Conservation (phyloP, 2,797 vertebrate species). For the Acridotheres tristis region DNA sequence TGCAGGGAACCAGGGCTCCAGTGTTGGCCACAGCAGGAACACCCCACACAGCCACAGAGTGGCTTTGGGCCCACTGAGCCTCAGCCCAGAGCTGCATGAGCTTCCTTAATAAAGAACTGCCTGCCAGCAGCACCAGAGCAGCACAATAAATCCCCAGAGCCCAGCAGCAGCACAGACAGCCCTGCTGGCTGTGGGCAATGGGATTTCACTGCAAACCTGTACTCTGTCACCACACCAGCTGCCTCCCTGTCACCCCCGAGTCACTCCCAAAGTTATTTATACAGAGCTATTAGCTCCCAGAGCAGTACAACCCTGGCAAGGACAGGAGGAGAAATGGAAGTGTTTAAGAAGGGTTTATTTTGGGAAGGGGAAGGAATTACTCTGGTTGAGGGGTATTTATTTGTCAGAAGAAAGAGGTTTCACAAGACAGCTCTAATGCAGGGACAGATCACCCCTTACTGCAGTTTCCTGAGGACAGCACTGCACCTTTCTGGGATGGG, state of each 20-base stretch:
- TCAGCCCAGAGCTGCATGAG: not conserved
- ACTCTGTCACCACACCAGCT: not conserved
- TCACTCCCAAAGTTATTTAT: not conserved
- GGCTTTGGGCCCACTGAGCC: not conserved
- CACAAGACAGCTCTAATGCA: not conserved
- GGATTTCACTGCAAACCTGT: not conserved
- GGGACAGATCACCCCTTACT: not conserved
- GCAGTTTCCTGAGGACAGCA: not conserved
- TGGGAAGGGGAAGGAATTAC: not conserved
- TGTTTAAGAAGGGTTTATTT: conserved; percentile 1
- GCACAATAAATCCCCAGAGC: not conserved
- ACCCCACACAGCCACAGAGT: rapidly evolving
- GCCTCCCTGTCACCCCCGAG: not conserved
- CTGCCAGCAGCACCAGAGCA: not conserved
- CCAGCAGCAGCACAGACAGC: not conserved
- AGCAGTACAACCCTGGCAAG: rapidly evolving
- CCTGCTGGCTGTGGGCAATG: not conserved
- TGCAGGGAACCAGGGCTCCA: not conserved
- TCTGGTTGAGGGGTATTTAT: not conserved
- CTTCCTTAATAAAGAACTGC: not conserved
- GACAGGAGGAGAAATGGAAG: conserved; percentile 11
- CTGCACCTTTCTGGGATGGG: not conserved
- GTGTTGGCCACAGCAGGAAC: rapidly evolving
- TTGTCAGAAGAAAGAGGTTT: not conserved
- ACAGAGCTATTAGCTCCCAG: not conserved